Conservation (phyloP, 2,888 invertebrate genomes). For the Acleris holmiana region DNA sequence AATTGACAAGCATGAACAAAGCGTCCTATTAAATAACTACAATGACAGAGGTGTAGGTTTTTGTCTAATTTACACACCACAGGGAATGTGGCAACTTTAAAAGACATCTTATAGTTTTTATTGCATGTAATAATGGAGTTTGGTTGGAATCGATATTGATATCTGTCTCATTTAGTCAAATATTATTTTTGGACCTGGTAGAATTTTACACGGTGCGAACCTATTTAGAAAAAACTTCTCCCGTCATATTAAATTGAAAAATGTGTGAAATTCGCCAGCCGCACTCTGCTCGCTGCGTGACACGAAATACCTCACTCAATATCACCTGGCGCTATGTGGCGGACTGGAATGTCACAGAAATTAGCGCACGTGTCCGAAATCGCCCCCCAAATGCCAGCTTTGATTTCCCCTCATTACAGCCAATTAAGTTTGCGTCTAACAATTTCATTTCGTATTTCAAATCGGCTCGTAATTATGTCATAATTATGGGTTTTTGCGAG, state of each 20-base stretch:
- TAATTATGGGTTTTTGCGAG: slow-evolving; percentile 33
- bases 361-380: slow-evolving; percentile 54
- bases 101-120: too few relatives aligned
- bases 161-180: too few relatives aligned
- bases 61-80: too few relatives aligned
- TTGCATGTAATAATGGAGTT: too few relatives aligned
- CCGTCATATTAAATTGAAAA: not conserved
- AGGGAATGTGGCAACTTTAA: too few relatives aligned
- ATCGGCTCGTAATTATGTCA: slow-evolving; percentile 28
- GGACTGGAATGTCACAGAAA: slow-evolving; percentile 57
- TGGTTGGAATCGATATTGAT: too few relatives aligned
- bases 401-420: slow-evolving; percentile 54
- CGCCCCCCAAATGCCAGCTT: slow-evolving; percentile 50
- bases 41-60: too few relatives aligned
- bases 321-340: slow-evolving; percentile 35
- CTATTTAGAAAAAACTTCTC: not conserved
- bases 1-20: too few relatives aligned
- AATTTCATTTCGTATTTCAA: slow-evolving; percentile 44
- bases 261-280: not conserved
- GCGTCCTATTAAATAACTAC: too few relatives aligned
- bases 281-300: not conserved
- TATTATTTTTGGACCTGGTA: too few relatives aligned
- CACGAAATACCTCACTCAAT: slow-evolving; percentile 27
- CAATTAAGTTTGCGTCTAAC: slow-evolving; percentile 49
- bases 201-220: not conserved